phyloP scores from a whole-genome alignment of 53 echinoderm and acorn worm species.

The Zoroaster sp. region DNA sequence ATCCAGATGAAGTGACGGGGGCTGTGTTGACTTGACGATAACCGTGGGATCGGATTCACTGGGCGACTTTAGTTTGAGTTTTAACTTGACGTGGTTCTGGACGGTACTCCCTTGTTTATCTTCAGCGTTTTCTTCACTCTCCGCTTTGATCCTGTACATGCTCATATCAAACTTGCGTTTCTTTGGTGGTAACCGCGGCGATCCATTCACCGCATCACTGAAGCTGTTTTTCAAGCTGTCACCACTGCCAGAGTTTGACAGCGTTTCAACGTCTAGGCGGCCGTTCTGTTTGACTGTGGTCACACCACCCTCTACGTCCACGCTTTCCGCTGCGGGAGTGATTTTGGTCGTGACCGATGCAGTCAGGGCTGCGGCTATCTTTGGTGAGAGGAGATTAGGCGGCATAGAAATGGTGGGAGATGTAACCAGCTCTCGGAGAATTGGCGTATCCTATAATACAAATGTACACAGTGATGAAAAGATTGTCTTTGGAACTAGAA shows the following conservation, averaged over 20 bases:
- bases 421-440: conserved; percentile 26
- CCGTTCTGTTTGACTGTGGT: not conserved
- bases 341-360: not conserved
- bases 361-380: not conserved
- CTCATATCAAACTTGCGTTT: conserved; percentile 51
- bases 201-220: not conserved
- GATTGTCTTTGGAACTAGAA: too few relatives aligned
- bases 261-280: not conserved
- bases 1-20: not conserved
- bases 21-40: not conserved
- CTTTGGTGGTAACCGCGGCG: conserved; percentile 40
- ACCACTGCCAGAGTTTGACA: not conserved
- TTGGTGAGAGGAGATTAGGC: conserved; percentile 20
- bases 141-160: not conserved
- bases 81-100: conserved; percentile 38
- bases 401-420: not conserved
- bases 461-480: too few relatives aligned
- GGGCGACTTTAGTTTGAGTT: conserved; percentile 7
- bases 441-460: conserved; percentile 11
- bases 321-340: not conserved
- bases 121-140: not conserved
- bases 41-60: not conserved
- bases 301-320: not conserved
- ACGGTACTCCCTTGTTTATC: not conserved
- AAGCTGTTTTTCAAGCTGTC: not conserved